Evolutionary conservation across 1,140 invertebrate species (phyloP), one percentile per base, ranked within the genome.

Genomic region (Aphelinus certus): DNA sequence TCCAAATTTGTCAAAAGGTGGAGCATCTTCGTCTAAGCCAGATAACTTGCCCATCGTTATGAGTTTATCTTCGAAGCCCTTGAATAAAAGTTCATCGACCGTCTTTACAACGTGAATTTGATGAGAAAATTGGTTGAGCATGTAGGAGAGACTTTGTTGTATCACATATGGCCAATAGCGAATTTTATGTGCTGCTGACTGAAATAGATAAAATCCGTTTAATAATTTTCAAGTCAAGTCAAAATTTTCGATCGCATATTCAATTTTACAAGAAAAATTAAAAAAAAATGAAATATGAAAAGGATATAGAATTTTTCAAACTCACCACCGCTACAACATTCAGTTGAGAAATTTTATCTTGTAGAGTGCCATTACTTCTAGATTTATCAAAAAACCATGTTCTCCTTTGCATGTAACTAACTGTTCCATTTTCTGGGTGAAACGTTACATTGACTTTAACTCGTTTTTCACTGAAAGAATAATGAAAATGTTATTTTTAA

Each of bases 281-380:
- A 26, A 26, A 26, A 26, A 26, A 26, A 26, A 26, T 26, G 26
- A 26, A 53, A 53, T 0, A 9, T 53, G 9, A 53, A 4, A 53
- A 53, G 9, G 51, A 6, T 53, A 53, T 53, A 6, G 51, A 26
- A 26, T 26, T 26, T 53, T 53, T 4, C 26, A 46, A 77, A 89
- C 92, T 92, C 82, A 97, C 95, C 84, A 95, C 88, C 49, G 94
- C 92, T 6, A 97, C 92, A 5, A 93, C 90, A 84, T 98, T 97
- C 3, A 97, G 83, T 3, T 94, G 95, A 0, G 90, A 93, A 70
- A 97, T 90, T 2, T 90, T 87, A 81, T 97, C 95, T 51, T 90
- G 86, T 9, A 97, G 88, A 7, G 89, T 89, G 1, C 95, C 96
- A 64, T 92, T 92, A 77, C 95, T 97, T 72, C 88, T 88, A 5